phyloP scores from a whole-genome alignment of 2,113 vertebrate species.

The Capreolus pygargus region DNA sequence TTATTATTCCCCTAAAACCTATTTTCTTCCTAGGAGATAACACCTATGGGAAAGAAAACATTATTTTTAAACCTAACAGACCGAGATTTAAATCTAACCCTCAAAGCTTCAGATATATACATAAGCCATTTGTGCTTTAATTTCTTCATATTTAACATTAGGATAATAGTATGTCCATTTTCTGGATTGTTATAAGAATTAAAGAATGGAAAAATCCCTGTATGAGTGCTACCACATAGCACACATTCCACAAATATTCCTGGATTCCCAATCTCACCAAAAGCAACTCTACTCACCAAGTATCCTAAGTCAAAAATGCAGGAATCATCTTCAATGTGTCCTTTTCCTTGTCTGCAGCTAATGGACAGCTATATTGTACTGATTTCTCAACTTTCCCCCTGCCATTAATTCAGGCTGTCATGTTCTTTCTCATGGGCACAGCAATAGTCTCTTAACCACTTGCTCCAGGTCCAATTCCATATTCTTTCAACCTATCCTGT shows the following conservation, averaged over 20 bases:
- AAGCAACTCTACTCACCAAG: background rate
- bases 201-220: background rate
- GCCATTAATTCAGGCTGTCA: background rate
- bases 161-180: background rate
- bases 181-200: background rate
- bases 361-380: background rate
- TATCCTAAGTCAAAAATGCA: background rate
- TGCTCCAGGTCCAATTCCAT: background rate
- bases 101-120: background rate
- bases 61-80: constrained; percentile 30
- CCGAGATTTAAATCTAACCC: background rate
- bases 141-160: constrained; percentile 30
- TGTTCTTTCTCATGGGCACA: background rate
- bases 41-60: background rate
- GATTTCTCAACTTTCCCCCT: background rate
- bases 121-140: background rate
- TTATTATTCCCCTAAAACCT: background rate
- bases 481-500: background rate
- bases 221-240: background rate
- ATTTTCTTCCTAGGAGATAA: background rate
- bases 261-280: background rate
- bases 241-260: background rate
- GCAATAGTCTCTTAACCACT: background rate
- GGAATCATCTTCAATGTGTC: background rate
- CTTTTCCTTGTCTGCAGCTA: background rate